Base-by-base conservation (phyloP, 2,888 invertebrate genomes). In the Cylloceria caligata region DNA sequence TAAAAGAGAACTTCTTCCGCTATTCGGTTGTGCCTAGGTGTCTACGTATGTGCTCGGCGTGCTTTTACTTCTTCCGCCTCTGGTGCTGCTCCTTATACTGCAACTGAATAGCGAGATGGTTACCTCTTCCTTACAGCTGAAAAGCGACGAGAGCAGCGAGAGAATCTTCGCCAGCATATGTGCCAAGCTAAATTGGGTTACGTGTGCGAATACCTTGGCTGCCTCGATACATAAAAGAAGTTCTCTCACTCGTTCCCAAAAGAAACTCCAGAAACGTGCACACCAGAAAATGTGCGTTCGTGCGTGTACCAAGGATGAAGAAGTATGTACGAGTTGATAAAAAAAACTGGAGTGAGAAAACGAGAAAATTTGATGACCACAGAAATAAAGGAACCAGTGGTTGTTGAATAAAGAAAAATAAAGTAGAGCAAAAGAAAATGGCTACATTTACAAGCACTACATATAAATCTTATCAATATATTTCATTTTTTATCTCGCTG, bases 181-280 rank as follows among this genome's bases (percentile, higher is more conserved):
- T 65, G 57, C 75, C 69, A 65, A 52, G 47, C 64, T 55, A 80
- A 80, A 80, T 80, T 80, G 69, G 34, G 45, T 68, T 42, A 57
- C 47, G 45, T 69, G 80, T 69, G 71, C 45, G 39, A 69, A 71
- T 75, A 71, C 69, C 55, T 69, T 55, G 64, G 55, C 64, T 80
- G 27, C 27, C 65, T 55, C 55, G 74, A 80, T 80, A 74, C 67
- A 69, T 71, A 71, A 71, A 80, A 55, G 69, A 80, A 65, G 57
- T 65, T 75, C 64, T 55, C 42, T 57, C 74, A 57, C 42, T 55
- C 34, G 13, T 64, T 65, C n/a, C 27, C 39, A 7, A 39, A 52
- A 57, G 69, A 52, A 75, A 71, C 69, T 80, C 71, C n/a, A 27
- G 39, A n/a, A 45, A 68, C 64, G 75, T 30, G 80, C 45, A 55